These are phyloP conservation scores for Dendrolimus kikuchii DNA, from an alignment of 1,140 invertebrate species.

Conservation along the genomic window DNA sequence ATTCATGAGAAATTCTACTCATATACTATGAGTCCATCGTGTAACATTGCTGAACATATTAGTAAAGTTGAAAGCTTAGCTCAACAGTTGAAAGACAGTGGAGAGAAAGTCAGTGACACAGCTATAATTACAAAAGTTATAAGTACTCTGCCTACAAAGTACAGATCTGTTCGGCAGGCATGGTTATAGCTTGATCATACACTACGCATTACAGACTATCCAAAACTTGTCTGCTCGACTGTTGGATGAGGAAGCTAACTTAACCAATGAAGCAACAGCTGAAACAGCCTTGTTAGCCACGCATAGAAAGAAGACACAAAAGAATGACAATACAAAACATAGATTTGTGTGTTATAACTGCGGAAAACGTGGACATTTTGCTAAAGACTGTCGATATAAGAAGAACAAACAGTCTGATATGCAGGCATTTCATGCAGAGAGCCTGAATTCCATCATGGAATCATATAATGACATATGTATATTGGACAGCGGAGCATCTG, in stretches of 20 bases:
- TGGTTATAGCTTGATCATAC: constrained; percentile 36
- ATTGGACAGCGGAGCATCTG: constrained; percentile 5
- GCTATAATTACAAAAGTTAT: constrained; percentile 41
- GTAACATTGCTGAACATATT: constrained; percentile 31
- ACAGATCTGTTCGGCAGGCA: constrained; percentile 32
- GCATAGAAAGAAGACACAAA: no score
- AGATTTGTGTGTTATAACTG: no score
- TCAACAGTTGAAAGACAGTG: constrained; percentile 31
- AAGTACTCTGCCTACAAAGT: constrained; percentile 28
- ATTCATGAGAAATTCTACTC: constrained; percentile 31
- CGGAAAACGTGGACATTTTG: no score
- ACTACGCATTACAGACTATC: constrained; percentile 34
- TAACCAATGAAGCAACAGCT: constrained; percentile 12
- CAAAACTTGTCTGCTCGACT: constrained; percentile 18
- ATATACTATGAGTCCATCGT: constrained; percentile 18
- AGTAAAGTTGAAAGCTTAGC: constrained; percentile 38
- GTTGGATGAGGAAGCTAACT: constrained; percentile 27
- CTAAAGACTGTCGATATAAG: no score
- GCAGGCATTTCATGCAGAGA: constrained; percentile 6
- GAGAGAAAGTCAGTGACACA: constrained; percentile 31
- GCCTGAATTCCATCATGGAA: background rate
- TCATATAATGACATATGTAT: background rate
- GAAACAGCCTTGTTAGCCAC: constrained; percentile 22
- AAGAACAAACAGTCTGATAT: constrained; percentile 3
- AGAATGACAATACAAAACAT: no score